Evolutionary conservation across 2,888 invertebrate genomes (phyloP).

Genomic region (Leptothorax acervorum): DNA sequence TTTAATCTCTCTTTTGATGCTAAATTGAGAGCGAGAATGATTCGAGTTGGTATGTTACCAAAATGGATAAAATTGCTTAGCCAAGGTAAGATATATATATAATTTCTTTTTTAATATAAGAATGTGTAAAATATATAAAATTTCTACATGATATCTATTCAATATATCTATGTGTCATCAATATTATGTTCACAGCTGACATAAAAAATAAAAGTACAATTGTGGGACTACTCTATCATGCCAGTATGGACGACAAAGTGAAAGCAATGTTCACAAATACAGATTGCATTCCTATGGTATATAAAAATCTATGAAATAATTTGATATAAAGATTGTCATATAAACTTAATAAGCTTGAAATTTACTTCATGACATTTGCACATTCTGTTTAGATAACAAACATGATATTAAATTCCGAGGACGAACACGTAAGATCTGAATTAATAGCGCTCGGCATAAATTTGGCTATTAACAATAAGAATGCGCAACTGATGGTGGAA

Average conservation of each 20-base stretch:
- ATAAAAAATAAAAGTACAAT: slow-evolving; percentile 92
- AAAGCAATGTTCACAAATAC: slow-evolving; percentile 97
- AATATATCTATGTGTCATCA: neutral
- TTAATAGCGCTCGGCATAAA: slow-evolving; percentile 96
- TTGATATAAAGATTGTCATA: neutral
- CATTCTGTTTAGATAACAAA: slow-evolving; percentile 88
- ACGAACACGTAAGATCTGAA: slow-evolving; percentile 89
- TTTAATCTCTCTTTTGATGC: slow-evolving; percentile 98
- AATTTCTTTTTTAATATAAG: neutral
- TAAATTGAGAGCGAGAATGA: slow-evolving; percentile 94
- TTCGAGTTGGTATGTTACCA: slow-evolving; percentile 94
- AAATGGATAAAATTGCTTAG: slow-evolving; percentile 94
- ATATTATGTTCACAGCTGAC: slow-evolving; percentile 87
- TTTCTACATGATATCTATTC: neutral
- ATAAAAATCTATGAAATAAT: slow-evolving; percentile 61
- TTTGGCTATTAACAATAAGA: slow-evolving; percentile 95
- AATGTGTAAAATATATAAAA: neutral
- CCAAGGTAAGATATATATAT: slow-evolving; percentile 87
- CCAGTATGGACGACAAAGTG: slow-evolving; percentile 97
- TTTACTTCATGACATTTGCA: slow-evolving; percentile 19
- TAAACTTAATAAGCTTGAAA: neutral
- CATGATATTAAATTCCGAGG: slow-evolving; percentile 91
- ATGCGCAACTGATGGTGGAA: slow-evolving; percentile 96
- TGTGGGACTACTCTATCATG: slow-evolving; percentile 95
- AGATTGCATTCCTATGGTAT: slow-evolving; percentile 95